phyloP scores from a whole-genome alignment of 1,140 invertebrate genomes.

The Pteromalus puparum region DNA sequence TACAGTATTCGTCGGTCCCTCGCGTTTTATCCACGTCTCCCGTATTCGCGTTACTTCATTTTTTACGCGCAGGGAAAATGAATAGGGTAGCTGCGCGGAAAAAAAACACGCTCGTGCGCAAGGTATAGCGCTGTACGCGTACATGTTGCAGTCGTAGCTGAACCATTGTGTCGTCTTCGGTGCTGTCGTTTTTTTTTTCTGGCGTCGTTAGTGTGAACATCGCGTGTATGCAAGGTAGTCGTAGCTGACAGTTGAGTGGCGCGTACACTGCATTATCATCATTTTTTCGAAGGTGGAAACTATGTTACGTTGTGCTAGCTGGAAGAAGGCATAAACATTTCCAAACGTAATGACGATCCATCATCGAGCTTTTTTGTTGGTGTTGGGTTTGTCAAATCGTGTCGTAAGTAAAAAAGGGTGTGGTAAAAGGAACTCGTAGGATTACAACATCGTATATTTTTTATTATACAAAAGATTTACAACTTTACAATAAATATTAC shows the following conservation, averaged over 20 bases:
- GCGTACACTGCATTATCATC: neutral
- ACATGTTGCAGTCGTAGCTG: neutral
- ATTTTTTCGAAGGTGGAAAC: neutral
- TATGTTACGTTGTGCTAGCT: no score
- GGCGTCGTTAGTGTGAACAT: neutral
- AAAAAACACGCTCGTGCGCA: neutral
- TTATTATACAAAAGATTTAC: neutral
- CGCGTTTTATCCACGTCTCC: no score
- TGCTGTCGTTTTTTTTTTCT: neutral
- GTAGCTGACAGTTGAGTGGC: conserved; percentile 10
- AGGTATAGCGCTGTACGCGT: neutral
- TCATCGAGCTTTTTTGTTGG: no score
- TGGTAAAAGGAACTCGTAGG: no score
- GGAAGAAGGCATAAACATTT: no score
- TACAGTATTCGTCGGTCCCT: no score
- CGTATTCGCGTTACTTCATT: no score
- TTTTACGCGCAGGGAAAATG: neutral
- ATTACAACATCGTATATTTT: no score
- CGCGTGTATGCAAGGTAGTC: neutral
- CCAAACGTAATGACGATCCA: no score
- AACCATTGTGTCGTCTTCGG: neutral
- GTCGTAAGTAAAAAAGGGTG: no score
- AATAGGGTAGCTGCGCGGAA: neutral
- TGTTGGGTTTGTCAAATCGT: no score
- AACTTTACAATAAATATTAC: no score